Evolutionary conservation across 2,888 invertebrate genomes (phyloP).

Genomic region (Ditula angustiorana): DNA sequence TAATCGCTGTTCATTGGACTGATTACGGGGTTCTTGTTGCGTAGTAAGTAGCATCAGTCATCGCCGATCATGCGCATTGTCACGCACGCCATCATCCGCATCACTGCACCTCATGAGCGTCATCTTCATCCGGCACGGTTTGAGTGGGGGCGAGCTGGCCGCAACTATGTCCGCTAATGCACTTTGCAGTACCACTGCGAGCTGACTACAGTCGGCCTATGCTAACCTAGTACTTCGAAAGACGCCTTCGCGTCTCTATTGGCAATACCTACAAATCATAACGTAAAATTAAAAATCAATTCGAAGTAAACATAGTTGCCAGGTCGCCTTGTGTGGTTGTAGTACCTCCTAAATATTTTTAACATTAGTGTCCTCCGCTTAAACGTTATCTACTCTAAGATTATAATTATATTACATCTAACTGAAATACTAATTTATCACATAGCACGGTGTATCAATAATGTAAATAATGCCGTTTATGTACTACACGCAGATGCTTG

Average conservation of each 20-base stretch:
- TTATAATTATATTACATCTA: slow-evolving; percentile 63
- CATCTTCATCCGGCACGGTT: slow-evolving; percentile 79
- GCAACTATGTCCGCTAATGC: slow-evolving; percentile 47
- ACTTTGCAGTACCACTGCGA: neutral
- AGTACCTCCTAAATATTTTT: slow-evolving; percentile 71
- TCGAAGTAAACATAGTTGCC: slow-evolving; percentile 58
- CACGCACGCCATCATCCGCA: slow-evolving; percentile 78
- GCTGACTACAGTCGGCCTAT: neutral
- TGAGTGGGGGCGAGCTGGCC: slow-evolving; percentile 77
- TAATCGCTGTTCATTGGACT: slow-evolving; percentile 64
- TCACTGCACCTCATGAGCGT: slow-evolving; percentile 76
- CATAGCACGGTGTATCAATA: slow-evolving; percentile 63
- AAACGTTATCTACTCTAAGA: slow-evolving; percentile 60
- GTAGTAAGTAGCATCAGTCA: slow-evolving; percentile 63
- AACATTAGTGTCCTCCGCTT: slow-evolving; percentile 71
- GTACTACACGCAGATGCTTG: slow-evolving; percentile 72
- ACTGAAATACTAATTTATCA: slow-evolving; percentile 54
- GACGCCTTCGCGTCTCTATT: slow-evolving; percentile 14
- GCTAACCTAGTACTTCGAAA: slow-evolving; percentile 24
- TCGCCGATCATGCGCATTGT: slow-evolving; percentile 52
- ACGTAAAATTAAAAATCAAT: slow-evolving; percentile 24
- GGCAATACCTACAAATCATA: slow-evolving; percentile 39
- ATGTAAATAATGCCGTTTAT: slow-evolving; percentile 72
- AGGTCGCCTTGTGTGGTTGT: slow-evolving; percentile 78
- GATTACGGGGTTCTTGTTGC: slow-evolving; percentile 67